These are phyloP conservation scores for Channallabes apus DNA, from an alignment of 2,797 vertebrate genomes.

Conservation along the genomic window DNA sequence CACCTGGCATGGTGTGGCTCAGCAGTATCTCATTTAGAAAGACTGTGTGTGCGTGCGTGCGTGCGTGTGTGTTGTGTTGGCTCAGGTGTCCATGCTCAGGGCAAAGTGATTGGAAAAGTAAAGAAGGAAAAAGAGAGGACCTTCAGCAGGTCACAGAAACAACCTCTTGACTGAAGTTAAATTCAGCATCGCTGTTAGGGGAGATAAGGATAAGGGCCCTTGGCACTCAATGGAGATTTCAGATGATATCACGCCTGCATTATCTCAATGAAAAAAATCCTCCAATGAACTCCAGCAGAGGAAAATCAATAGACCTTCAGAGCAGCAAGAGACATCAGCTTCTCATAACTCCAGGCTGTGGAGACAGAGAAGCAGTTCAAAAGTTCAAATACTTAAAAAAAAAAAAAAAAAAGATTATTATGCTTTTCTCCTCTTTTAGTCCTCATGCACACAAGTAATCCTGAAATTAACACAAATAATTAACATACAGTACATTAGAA, in stretches of 20 bases:
- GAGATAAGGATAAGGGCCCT: conserved; percentile 54
- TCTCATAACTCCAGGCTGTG: conserved; percentile 26
- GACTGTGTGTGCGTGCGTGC: background rate
- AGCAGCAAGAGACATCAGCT: conserved; percentile 37
- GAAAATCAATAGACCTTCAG: conserved; percentile 57
- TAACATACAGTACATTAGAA: background rate
- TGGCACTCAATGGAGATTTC: conserved; percentile 50
- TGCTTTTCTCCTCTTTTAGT: background rate
- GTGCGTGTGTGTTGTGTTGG: background rate
- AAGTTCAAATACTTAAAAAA: background rate
- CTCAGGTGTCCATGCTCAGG: background rate
- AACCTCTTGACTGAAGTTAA: conserved; percentile 41
- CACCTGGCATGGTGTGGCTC: no score
- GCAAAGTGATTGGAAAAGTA: background rate
- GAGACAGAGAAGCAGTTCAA: background rate
- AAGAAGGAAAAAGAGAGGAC: conserved; percentile 17
- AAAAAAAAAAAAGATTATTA: background rate
- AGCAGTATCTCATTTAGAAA: no score
- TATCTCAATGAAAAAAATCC: conserved; percentile 57
- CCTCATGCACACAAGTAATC: background rate
- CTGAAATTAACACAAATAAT: background rate
- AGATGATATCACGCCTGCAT: conserved; percentile 55
- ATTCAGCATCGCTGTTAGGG: conserved; percentile 44
- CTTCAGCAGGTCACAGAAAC: conserved; percentile 9
- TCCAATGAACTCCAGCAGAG: conserved; percentile 32